phyloP scores from a whole-genome alignment of 2,113 vertebrate genomes.

The Donacobius atricapilla region DNA sequence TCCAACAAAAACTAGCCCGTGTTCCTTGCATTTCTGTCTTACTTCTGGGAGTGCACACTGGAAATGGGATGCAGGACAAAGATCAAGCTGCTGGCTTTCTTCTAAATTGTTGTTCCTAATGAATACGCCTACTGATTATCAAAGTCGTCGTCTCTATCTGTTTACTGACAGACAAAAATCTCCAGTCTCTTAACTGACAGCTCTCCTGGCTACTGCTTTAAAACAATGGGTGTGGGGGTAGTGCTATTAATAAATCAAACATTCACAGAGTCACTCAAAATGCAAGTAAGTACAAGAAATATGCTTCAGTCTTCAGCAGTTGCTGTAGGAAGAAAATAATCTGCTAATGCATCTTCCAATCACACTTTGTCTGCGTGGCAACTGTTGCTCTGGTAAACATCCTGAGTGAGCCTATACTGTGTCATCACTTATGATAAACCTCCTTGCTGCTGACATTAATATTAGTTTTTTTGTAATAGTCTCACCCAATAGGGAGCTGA shows the following conservation, averaged over 20 bases:
- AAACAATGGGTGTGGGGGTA: neutral
- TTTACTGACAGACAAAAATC: neutral
- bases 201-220: neutral
- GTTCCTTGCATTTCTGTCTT: neutral
- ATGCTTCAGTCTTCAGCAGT: neutral
- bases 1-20: neutral
- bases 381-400: conserved; percentile 64
- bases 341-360: conserved; percentile 19
- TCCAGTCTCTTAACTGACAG: neutral
- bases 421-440: conserved; percentile 49
- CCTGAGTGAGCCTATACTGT: conserved; percentile 1
- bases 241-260: conserved; percentile 42
- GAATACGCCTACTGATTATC: neutral
- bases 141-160: neutral
- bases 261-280: neutral
- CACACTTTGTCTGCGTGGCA: conserved; percentile 23
- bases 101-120: neutral
- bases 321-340: neutral
- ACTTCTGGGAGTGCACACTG: neutral
- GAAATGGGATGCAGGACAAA: neutral
- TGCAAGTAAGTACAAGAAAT: conserved; percentile 65
- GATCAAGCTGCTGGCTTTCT: neutral
- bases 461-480: neutral
- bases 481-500: conserved; percentile 20
- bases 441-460: conserved; percentile 29